Conservation (phyloP, 35 echinoderm and acorn worm genomes). For the Apostichopus californicus region DNA sequence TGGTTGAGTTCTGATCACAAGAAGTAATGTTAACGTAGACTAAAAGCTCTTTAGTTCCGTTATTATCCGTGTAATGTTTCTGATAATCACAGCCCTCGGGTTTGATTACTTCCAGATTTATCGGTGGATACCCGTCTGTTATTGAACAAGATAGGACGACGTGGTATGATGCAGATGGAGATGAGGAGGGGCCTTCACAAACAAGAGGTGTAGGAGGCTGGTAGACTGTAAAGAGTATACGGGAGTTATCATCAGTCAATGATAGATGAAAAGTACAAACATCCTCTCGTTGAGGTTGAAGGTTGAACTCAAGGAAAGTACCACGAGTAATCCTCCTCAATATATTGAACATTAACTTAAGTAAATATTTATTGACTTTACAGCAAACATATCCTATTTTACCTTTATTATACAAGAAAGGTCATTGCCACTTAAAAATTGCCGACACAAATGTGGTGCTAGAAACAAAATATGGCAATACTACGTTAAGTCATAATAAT, state of each 20-base stretch:
- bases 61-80: not conserved
- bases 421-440: too few species aligned
- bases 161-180: not conserved
- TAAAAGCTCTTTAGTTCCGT: not conserved
- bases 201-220: not conserved
- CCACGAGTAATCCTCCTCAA: too few species aligned
- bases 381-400: too few species aligned
- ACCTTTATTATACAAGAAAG: too few species aligned
- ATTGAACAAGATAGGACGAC: not conserved
- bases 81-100: not conserved
- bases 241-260: not conserved
- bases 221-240: not conserved
- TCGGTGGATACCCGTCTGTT: not conserved
- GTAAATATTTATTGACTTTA: too few species aligned
- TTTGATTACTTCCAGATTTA: not conserved
- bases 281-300: not conserved
- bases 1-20: conserved; percentile 2
- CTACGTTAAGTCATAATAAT: too few species aligned
- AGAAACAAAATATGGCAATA: too few species aligned
- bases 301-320: too few species aligned
- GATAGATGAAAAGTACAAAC: not conserved
- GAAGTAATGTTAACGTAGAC: not conserved
- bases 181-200: not conserved
- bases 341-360: too few species aligned
- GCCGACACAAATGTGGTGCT: too few species aligned